A percentile compares a stretch with the other conserved stretches of the same genome.
These are phyloP conservation scores for Machimus rusticus DNA, from an alignment of 2,888 invertebrate species.

Conservation along the genomic window DNA sequence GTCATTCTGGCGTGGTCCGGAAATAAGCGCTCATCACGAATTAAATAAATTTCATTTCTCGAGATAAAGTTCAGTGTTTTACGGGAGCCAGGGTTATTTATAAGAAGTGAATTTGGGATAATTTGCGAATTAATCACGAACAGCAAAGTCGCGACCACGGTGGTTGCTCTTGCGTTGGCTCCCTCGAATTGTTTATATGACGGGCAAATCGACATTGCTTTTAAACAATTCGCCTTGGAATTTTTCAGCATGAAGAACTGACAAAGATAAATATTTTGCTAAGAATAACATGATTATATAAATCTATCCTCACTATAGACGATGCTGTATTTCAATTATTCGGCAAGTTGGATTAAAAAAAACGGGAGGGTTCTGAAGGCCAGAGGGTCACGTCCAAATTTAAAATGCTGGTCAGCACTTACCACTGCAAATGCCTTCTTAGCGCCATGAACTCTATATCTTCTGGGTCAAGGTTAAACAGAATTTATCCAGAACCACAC, in stretches of 20 bases:
- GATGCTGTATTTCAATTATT: neutral
- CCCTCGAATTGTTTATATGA: slow-evolving; percentile 11
- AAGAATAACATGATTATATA: neutral
- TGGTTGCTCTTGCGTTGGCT: neutral
- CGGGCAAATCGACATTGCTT: neutral
- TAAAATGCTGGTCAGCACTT: neutral
- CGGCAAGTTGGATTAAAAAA: neutral
- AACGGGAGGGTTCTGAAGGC: neutral
- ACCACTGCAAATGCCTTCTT: neutral
- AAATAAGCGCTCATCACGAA: neutral
- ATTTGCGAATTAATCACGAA: neutral
- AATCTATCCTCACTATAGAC: neutral
- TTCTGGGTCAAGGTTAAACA: slow-evolving; percentile 15
- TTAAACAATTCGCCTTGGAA: neutral
- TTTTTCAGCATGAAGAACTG: neutral
- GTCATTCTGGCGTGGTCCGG: neutral
- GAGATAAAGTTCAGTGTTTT: neutral
- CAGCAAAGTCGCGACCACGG: neutral
- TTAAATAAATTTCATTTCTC: neutral
- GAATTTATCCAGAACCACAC: neutral
- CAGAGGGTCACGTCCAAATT: neutral
- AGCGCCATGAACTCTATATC: neutral
- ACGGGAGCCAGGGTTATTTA: neutral
- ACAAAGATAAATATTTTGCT: neutral
- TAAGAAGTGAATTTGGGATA: neutral